Evolutionary conservation across 2,888 invertebrate species (phyloP).

Genomic region (Cheilosia vulpina): DNA sequence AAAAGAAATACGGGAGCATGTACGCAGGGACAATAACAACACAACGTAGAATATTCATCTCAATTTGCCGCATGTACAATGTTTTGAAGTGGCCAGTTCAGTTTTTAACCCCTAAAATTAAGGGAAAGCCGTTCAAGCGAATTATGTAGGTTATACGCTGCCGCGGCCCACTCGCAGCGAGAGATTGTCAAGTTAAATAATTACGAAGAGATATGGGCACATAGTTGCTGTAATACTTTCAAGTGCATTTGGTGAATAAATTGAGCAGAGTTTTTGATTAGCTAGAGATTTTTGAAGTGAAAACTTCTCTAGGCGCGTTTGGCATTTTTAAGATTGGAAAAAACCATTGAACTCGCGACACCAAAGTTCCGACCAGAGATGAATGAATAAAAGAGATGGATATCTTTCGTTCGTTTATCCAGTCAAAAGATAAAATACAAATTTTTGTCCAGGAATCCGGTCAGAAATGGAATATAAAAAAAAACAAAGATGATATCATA

Average conservation of each 20-base stretch:
- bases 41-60: conserved; percentile 3
- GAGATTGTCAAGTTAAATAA: conserved; percentile 16
- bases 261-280: not conserved
- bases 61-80: conserved; percentile 37
- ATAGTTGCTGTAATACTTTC: not conserved
- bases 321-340: too few species aligned
- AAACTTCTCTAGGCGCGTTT: too few species aligned
- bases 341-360: too few species aligned
- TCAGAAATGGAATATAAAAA: too few species aligned
- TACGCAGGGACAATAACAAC: conserved; percentile 15
- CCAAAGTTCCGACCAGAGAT: too few species aligned
- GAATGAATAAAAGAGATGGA: too few species aligned
- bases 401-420: too few species aligned
- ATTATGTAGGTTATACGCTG: conserved; percentile 10
- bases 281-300: too few species aligned
- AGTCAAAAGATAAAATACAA: too few species aligned
- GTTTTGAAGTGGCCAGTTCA: conserved; percentile 68
- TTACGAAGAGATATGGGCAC: conserved; percentile 15
- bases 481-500: too few species aligned
- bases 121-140: conserved; percentile 18
- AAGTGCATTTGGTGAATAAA: not conserved
- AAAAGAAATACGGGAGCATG: conserved; percentile 35
- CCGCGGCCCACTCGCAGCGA: not conserved
- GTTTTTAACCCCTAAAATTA: conserved; percentile 27
- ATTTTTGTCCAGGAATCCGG: too few species aligned